Conservation (phyloP, 2,888 invertebrate genomes). For the Cyrtodaria siliqua region DNA sequence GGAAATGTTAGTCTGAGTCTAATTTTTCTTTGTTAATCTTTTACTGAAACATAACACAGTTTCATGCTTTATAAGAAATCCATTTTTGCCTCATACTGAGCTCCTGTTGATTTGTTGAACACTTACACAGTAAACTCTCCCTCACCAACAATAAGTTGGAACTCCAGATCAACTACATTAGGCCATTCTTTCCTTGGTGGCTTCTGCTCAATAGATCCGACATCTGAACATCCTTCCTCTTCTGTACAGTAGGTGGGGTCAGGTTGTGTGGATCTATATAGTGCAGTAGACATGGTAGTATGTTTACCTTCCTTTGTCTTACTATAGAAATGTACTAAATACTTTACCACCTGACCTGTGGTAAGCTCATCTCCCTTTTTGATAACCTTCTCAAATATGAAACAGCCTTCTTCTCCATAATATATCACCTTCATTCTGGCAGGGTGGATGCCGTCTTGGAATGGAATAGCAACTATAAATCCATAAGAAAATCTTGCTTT, state of each 20-base stretch:
- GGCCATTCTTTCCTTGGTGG: constrained; percentile 40
- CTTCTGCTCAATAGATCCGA: constrained; percentile 24
- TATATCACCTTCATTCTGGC: constrained; percentile 9
- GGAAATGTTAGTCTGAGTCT: too few species aligned
- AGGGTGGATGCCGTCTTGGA: constrained; percentile 23
- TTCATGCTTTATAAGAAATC: constrained; percentile 44
- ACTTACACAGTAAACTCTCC: constrained; percentile 34
- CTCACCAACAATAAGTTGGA: constrained; percentile 33
- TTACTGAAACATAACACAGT: too few species aligned
- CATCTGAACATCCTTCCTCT: constrained; percentile 26
- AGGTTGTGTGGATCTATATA: constrained; percentile 20
- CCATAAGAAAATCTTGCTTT: constrained; percentile 36
- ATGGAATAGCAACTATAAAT: constrained; percentile 19
- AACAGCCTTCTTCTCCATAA: constrained; percentile 28
- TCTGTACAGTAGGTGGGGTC: constrained; percentile 27
- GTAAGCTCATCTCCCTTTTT: constrained; percentile 22
- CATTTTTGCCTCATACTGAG: constrained; percentile 27
- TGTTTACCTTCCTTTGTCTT: constrained; percentile 14
- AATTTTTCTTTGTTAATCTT: too few species aligned
- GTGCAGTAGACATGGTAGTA: constrained; percentile 7
- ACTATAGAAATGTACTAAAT: constrained; percentile 9
- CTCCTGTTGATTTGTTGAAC: constrained; percentile 23
- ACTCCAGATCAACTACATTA: constrained; percentile 8
- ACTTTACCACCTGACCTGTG: constrained; percentile 13
- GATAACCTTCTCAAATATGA: constrained; percentile 35